Base-by-base conservation (phyloP, 1,140 invertebrate genomes). In the Psix sp. region DNA sequence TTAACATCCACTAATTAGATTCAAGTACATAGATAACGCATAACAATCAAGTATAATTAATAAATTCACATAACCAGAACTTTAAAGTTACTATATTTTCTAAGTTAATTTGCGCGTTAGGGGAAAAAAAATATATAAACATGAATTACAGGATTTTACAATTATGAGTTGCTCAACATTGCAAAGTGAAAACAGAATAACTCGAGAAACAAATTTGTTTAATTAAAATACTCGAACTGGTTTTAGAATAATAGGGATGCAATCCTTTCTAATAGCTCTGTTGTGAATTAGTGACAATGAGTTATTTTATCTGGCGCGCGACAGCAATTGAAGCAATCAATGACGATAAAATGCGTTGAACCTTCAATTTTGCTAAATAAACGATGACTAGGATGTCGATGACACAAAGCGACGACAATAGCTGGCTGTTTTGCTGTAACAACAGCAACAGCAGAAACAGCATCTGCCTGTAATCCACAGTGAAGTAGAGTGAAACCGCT, bases 401-500 rank as follows among this genome's bases (percentile, higher is more conserved):
- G 66, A 71, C 66, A 84, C 82, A 83, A 65, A 67, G 78, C 59
- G 74, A 73, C 75, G 82, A 83, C 80, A 85, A 85, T 85, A 54
- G 70, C 48, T 9, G 33, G 62, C 63, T 68, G 66, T 74, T 62
- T 63, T 65, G 76, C 43, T 66, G 63, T 43, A 71, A 71, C 66
- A 71, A 71, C 66, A 62, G 67, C 68, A 68, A 72, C 59, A 74
- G 66, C 60, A 78, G 76, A 75, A 80, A 65, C 65, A 49, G 83
- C 83, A 84, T 84, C 83, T 84, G 83, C 80, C 79, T 80, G 79
- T 84, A 84, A 84, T 84, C 83, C 80, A 72, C 76, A 82, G 81
- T 82, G 72, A 77, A 80, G 74, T 74, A 76, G 78, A 80, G 78
- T 80, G 82, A 84, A 82, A 84, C 81, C 82, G 79, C 79, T 80